Evolutionary conservation across 2,797 vertebrate species (phyloP).

Genomic region (Poecilia gillii): DNA sequence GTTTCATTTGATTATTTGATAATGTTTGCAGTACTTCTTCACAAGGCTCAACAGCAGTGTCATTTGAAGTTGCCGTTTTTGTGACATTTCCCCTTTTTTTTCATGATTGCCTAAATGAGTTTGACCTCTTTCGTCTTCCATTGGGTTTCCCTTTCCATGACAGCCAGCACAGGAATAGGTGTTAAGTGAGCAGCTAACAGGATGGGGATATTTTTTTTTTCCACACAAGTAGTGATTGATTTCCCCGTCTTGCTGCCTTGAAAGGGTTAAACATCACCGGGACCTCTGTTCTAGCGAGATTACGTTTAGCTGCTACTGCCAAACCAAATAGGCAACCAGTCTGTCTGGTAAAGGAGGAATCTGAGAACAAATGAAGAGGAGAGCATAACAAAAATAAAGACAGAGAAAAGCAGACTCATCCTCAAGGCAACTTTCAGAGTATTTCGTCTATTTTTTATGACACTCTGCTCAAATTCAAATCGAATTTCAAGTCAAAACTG

Average conservation of each 20-base stretch:
- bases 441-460: neutral
- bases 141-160: conserved; percentile 47
- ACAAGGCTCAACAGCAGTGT: conserved; percentile 33
- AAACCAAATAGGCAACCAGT: conserved; percentile 72
- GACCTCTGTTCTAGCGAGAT: conserved; percentile 68
- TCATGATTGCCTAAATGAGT: conserved; percentile 56
- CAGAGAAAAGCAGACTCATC: conserved; percentile 1
- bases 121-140: conserved; percentile 58
- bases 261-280: conserved; percentile 75
- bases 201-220: conserved; percentile 31
- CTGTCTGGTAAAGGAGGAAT: conserved; percentile 58
- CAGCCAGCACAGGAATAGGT: conserved; percentile 38
- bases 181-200: conserved; percentile 49
- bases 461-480: neutral
- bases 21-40: conserved; percentile 13
- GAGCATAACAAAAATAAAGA: conserved; percentile 19
- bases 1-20: conserved; percentile 2
- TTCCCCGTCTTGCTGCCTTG: conserved; percentile 48
- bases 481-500: neutral
- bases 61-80: conserved; percentile 45
- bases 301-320: conserved; percentile 76
- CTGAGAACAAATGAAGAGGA: conserved; percentile 3
- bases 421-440: conserved; percentile 2
- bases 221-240: conserved; percentile 68
- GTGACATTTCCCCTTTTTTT: conserved; percentile 40